phyloP scores from a whole-genome alignment of 2,888 invertebrate genomes.

The Drosophila subsilvestris region DNA sequence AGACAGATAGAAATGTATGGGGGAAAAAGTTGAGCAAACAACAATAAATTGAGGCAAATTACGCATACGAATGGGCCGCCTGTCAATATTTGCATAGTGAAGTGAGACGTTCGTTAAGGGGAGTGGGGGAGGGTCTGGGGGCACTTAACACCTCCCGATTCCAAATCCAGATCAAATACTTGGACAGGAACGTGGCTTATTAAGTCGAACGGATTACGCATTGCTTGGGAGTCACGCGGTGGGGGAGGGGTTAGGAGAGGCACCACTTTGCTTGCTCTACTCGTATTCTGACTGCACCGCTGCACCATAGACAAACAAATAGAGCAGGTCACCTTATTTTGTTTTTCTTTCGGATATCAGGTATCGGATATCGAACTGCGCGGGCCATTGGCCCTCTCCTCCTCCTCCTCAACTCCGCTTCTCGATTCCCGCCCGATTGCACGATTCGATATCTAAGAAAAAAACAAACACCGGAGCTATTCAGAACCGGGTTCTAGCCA shows the following conservation, averaged over 20 bases:
- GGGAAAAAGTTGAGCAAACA: constrained; percentile 50
- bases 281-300: not conserved
- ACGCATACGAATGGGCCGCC: constrained; percentile 61
- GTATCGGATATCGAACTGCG: constrained; percentile 30
- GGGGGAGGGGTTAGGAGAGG: not conserved
- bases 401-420: not conserved
- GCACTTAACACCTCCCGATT: constrained; percentile 25
- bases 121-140: not conserved
- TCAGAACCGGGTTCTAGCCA: constrained; percentile 27
- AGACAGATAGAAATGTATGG: constrained; percentile 7
- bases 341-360: constrained; percentile 29
- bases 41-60: constrained; percentile 69
- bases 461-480: constrained; percentile 9
- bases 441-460: constrained; percentile 42
- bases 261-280: constrained; percentile 3
- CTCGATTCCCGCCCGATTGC: constrained; percentile 31
- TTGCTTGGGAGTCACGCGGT: not conserved
- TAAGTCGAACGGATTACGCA: constrained; percentile 75
- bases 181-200: constrained; percentile 72
- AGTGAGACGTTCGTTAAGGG: constrained; percentile 35
- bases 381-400: constrained; percentile 43
- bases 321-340: constrained; percentile 45
- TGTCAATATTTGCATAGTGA: constrained; percentile 72
- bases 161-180: constrained; percentile 50
- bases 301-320: constrained; percentile 48